Evolutionary conservation across 2,888 invertebrate genomes (phyloP), one percentile per base, ranked within the genome.

Genomic region (Habrosyne pyritoides): DNA sequence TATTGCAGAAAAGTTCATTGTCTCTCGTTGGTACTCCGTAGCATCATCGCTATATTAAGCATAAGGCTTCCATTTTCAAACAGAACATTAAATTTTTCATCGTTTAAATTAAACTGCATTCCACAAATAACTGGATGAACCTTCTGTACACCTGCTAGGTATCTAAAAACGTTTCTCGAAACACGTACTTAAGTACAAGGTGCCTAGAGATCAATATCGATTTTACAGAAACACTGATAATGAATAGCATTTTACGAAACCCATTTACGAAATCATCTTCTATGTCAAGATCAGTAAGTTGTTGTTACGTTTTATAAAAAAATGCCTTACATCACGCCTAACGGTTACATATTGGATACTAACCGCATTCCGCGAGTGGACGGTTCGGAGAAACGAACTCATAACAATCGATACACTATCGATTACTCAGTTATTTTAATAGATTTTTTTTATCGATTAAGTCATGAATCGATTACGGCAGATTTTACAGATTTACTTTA

Each of bases 271-370:
- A 61, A 49, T 47, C 10, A 56, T 60, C 55, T 59, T 63, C 60
- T 59, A 64, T 75, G 77, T 76, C 77, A 77, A 77, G 76, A 66
- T 75, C 76, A 69, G 59, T 21, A 58, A n/a, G 52, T 50, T 56
- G 60, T 61, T 67, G 60, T 62, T 67, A 64, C 62, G 57, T 53
- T 53, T 53, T 51, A 54, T 54, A 52, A 51, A 30, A 26, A 53
- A 14, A 46, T n/a, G 8, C 5, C 48, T 52, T 52, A 33, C 52
- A 52, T 49, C 24, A 49, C 48, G n/a, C 6, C 24, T 26, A 24
- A 26, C 24, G 24, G 48, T 49, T 24, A 49, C 48, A 49, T 49
- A 26, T 10, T 48, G 47, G 26, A 42, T 2, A 42, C 42, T 54
- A 53, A 42, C 53, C 53, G 61, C 61, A 63, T 68, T 62, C 59